phyloP scores from a whole-genome alignment of 2,888 invertebrate species.

The Brachylomia viminalis region DNA sequence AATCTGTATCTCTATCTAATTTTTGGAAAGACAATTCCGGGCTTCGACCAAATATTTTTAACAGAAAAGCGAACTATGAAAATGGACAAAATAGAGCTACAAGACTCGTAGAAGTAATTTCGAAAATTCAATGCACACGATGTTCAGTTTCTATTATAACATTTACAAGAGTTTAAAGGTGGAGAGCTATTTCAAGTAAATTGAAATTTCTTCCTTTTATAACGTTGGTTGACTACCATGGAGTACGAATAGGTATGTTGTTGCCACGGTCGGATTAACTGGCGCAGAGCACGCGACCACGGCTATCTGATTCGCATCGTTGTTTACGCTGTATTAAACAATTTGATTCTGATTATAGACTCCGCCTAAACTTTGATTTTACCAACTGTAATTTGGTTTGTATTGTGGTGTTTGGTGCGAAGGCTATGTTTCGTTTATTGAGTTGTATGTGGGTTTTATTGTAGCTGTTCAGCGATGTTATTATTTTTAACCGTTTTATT shows the following conservation, averaged over 20 bases:
- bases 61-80: conserved; percentile 13
- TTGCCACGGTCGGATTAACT: conserved; percentile 81
- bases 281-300: conserved; percentile 81
- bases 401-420: conserved; percentile 43
- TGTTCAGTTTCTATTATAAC: conserved; percentile 74
- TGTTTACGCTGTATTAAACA: conserved; percentile 88
- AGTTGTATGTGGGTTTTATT: not conserved
- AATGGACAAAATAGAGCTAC: conserved; percentile 34
- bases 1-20: not conserved
- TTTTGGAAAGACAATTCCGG: not conserved
- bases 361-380: conserved; percentile 75
- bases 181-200: conserved; percentile 79
- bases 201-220: conserved; percentile 84
- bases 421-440: conserved; percentile 34
- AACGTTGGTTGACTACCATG: conserved; percentile 70
- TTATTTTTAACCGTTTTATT: conserved; percentile 2
- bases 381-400: conserved; percentile 69
- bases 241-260: conserved; percentile 66
- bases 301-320: conserved; percentile 85
- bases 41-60: not conserved
- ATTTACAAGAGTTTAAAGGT: conserved; percentile 66
- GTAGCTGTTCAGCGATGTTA: conserved; percentile 1
- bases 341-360: conserved; percentile 87
- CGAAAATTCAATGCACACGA: conserved; percentile 59
- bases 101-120: conserved; percentile 55